Evolutionary conservation across 1,140 invertebrate genomes (phyloP).

Genomic region (Pentalonia nigronervosa): DNA sequence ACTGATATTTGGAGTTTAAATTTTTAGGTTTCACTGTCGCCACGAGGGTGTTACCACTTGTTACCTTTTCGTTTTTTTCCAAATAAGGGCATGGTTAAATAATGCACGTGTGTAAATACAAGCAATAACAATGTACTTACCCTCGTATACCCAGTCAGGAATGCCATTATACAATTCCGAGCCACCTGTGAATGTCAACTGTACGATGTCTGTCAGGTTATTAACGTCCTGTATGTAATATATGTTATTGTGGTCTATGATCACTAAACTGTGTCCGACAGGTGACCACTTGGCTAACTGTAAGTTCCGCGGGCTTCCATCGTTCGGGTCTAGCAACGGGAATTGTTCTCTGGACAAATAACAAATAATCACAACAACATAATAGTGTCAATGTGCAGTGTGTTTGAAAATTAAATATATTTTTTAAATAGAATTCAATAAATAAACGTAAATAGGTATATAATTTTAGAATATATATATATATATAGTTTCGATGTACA

Average conservation of each 20-base stretch:
- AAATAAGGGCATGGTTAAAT: too few relatives aligned
- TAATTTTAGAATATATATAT: too few relatives aligned
- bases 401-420: neutral
- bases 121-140: conserved; percentile 63
- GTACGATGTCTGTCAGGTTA: conserved; percentile 64
- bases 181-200: neutral
- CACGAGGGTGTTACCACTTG: too few relatives aligned
- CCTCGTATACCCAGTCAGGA: conserved; percentile 85
- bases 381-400: neutral
- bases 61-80: too few relatives aligned
- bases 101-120: neutral
- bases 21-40: too few relatives aligned
- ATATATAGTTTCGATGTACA: too few relatives aligned
- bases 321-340: conserved; percentile 63
- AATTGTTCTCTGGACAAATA: conserved; percentile 58
- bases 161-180: conserved; percentile 76
- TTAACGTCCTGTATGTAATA: conserved; percentile 71
- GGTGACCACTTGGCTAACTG: conserved; percentile 72
- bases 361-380: neutral
- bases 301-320: conserved; percentile 61
- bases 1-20: too few relatives aligned
- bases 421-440: neutral
- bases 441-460: neutral
- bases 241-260: conserved; percentile 83
- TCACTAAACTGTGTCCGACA: conserved; percentile 73